Percentiles rank a stretch among this genome's conserved stretches.
phyloP scores from a whole-genome alignment of 2,888 invertebrate species.

The Bombylius discolor region DNA sequence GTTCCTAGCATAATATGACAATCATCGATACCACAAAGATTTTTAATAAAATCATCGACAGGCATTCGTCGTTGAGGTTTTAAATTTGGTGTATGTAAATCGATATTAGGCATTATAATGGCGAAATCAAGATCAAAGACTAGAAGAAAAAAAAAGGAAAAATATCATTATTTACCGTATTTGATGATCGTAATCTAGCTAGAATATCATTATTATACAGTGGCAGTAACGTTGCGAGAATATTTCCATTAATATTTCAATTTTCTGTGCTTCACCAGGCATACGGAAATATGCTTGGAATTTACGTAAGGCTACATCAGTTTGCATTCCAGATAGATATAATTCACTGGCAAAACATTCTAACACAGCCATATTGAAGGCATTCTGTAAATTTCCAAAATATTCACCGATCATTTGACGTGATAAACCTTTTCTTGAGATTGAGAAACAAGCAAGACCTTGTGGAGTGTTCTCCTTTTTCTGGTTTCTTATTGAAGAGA shows the following conservation, averaged over 20 bases:
- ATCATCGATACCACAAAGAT: constrained; percentile 89
- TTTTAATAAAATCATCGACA: constrained; percentile 87
- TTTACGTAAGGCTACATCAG: constrained; percentile 90
- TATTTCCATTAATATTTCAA: constrained; percentile 87
- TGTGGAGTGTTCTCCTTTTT: constrained; percentile 91
- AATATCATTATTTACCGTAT: constrained; percentile 50
- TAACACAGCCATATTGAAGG: constrained; percentile 91
- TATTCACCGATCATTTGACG: constrained; percentile 99
- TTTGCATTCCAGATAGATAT: constrained; percentile 88
- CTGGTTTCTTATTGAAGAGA: constrained; percentile 94
- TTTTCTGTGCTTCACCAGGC: constrained; percentile 97
- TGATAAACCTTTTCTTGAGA: constrained; percentile 90
- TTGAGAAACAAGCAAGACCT: constrained; percentile 87
- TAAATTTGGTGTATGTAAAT: constrained; percentile 90
- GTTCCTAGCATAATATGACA: constrained; percentile 85
- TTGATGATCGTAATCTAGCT: constrained; percentile 67
- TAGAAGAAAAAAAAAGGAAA: constrained; percentile 26
- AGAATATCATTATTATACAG: constrained; percentile 88
- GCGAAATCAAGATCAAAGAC: constrained; percentile 87
- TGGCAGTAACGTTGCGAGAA: constrained; percentile 90
- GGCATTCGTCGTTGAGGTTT: constrained; percentile 94
- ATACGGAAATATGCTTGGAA: constrained; percentile 95
- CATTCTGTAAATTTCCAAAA: constrained; percentile 87
- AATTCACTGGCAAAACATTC: constrained; percentile 88
- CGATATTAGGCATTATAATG: constrained; percentile 98